Base-by-base conservation (phyloP, 2,888 invertebrate genomes). In the Nebria brevicollis region DNA sequence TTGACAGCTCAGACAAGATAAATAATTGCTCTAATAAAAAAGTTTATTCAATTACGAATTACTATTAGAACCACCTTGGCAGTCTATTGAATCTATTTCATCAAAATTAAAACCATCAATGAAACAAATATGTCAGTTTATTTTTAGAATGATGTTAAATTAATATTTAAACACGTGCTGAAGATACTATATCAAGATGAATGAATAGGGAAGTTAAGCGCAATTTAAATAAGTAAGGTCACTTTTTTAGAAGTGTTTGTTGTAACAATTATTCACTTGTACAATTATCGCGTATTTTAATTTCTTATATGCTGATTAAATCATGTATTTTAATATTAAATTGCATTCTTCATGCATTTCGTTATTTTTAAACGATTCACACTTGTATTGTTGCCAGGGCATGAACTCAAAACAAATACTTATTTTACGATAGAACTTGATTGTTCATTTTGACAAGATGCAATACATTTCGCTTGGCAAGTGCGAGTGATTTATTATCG, bases 401-500 rank as follows among this genome's bases (percentile, higher is more conserved):
- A 54, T 54, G 54, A 54, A 54, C 54, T 54, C 54, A 54, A 54
- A 54, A 54, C 54, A 54, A 54, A 54, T 54, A 54, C 4, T 54
- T 8, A 54, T 8, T 54, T 54, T 54, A 54, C 54, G 54, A 5
- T 54, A 54, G 0, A 54, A 13, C 2, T 54, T 54, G 34, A 34
- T 54, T 54, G 54, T 6, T 54, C 4, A 54, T 54, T 54, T 54
- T 54, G 54, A 54, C 54, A 54, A 54, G 54, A 54, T 4, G 7
- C 54, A 5, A 34, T 34, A 34, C 34, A 13, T 13, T n/a, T 73
- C 10, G 10, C 13, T 26, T 25, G 41, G 41, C 72, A 34, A 34
- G 25, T 15, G 73, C 42, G n/a, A 34, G 34, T 76, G 34, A 76
- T 76, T 76, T 76, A 75, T 75, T 75, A 64, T 26, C 5, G 34